A percentile compares a stretch with the other conserved stretches of the same genome.
Evolutionary conservation across 1,140 invertebrate genomes (phyloP).

Genomic region (Amyelois transitella): DNA sequence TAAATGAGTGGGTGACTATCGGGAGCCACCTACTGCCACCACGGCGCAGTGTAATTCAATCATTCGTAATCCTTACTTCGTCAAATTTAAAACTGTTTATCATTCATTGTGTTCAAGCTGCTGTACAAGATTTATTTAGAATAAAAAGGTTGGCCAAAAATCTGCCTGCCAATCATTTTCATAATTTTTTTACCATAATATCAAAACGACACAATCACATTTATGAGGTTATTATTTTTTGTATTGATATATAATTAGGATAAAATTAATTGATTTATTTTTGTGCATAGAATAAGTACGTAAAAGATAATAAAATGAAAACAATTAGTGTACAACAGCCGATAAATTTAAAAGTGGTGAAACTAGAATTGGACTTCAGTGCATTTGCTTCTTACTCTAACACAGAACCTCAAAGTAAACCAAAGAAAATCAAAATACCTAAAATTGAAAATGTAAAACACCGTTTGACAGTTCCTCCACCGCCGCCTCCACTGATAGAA

Average conservation of each 20-base stretch:
- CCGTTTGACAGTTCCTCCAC: constrained; percentile 33
- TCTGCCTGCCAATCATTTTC: too few species aligned
- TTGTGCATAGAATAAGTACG: background rate
- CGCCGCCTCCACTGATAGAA: constrained; percentile 29
- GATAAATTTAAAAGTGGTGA: constrained; percentile 61
- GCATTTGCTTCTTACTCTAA: constrained; percentile 18
- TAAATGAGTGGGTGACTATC: constrained; percentile 57
- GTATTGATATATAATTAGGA: background rate
- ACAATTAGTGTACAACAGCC: constrained; percentile 55
- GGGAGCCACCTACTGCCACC: constrained; percentile 21
- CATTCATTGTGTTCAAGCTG: background rate
- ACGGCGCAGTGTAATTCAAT: constrained; percentile 5
- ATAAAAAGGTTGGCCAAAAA: too few species aligned
- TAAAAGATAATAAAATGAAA: constrained; percentile 37
- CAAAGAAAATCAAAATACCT: constrained; percentile 41
- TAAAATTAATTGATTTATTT: background rate
- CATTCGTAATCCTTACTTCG: background rate
- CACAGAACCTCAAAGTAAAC: constrained; percentile 26
- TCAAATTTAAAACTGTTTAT: background rate
- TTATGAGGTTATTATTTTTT: too few species aligned
- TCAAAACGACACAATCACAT: too few species aligned
- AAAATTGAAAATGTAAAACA: constrained; percentile 24
- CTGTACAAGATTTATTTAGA: background rate
- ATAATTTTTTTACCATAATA: too few species aligned
- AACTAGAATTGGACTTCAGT: constrained; percentile 53